Base-by-base conservation (phyloP, 2,888 invertebrate genomes). In the Hirtodrosophila trivittata region DNA sequence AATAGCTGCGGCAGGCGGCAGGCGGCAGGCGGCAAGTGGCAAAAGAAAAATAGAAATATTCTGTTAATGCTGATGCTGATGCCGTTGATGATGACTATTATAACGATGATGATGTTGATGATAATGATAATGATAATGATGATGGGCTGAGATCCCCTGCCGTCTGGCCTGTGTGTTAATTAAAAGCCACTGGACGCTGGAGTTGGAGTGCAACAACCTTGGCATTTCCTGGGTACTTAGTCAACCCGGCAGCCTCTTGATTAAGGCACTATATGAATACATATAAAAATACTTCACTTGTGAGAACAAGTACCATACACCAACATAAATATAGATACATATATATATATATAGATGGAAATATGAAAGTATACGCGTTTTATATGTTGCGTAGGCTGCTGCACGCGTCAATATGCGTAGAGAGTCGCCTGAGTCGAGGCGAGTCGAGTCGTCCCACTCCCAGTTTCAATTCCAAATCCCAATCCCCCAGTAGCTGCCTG, bases 141-240 rank as follows among this genome's bases (percentile, higher is more conserved):
- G 76, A 38, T 33, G 39, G 56, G 62, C 39, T 30, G 30, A 43
- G 28, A 56, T 72, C 72, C 75, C 64, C 82, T 64, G 66, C 68
- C 70, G 70, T 70, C 86, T 63, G 55, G 64, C 45, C 77, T 68
- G 77, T 67, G 87, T 81, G 87, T 86, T 81, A 81, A 81, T 81
- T 81, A 81, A 87, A 81, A 81, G 82, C 80, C 80, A 85, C 80
- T 86, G 80, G 80, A 86, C 84, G 80, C 33, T 81, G 60, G 69
- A 62, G 73, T 63, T 74, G 59, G 85, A 82, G 87, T 78, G 82
- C 82, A 83, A 87, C 84, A 83, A 83, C 82, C 87, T 83, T 83
- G 84, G 77, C 81, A 85, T 82, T 81, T 81, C 80, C 87, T 81
- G 80, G 75, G 70, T 81, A 81, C 87, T 86, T 81, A 85, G 87